Evolutionary conservation across 2,113 vertebrate species (phyloP).

Genomic region (Xyliphius kryptos): DNA sequence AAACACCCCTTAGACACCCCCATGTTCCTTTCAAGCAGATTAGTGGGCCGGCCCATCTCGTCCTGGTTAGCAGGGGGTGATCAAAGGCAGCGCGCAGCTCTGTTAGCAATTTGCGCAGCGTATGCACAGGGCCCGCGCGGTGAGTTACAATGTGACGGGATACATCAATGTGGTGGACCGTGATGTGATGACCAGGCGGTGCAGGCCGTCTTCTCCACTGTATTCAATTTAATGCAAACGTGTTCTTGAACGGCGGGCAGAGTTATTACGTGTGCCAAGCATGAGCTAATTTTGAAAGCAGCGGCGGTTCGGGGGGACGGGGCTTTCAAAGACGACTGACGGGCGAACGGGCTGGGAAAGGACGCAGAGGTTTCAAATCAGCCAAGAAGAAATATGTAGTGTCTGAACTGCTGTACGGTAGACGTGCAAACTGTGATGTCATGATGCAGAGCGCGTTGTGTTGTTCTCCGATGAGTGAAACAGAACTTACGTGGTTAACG

Average conservation of each 20-base stretch:
- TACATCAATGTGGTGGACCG: conserved; percentile 24
- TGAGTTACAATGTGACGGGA: conserved; percentile 32
- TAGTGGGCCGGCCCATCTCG: background rate
- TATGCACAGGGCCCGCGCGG: conserved; percentile 5
- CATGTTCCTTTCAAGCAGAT: too few species aligned
- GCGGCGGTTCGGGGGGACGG: too few species aligned
- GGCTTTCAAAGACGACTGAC: background rate
- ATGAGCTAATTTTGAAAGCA: conserved; percentile 29
- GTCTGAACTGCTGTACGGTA: too few species aligned
- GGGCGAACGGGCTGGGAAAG: background rate
- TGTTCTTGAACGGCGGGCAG: conserved; percentile 16
- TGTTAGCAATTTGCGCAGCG: conserved; percentile 22
- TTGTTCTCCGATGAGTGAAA: conserved; percentile 3
- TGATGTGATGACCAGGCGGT: conserved; percentile 2
- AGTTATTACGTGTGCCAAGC: conserved; percentile 33
- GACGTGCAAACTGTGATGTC: too few species aligned
- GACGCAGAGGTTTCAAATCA: conserved; percentile 39
- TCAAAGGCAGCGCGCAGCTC: conserved; percentile 30
- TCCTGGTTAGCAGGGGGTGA: background rate
- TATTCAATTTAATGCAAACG: background rate
- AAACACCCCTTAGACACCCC: too few species aligned
- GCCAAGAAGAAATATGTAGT: too few species aligned
- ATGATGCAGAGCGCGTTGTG: background rate
- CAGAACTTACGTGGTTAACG: conserved; percentile 73
- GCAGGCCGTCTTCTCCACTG: background rate